Evolutionary conservation across 2,888 invertebrate species (phyloP).

Genomic region (Hypena proboscidalis): DNA sequence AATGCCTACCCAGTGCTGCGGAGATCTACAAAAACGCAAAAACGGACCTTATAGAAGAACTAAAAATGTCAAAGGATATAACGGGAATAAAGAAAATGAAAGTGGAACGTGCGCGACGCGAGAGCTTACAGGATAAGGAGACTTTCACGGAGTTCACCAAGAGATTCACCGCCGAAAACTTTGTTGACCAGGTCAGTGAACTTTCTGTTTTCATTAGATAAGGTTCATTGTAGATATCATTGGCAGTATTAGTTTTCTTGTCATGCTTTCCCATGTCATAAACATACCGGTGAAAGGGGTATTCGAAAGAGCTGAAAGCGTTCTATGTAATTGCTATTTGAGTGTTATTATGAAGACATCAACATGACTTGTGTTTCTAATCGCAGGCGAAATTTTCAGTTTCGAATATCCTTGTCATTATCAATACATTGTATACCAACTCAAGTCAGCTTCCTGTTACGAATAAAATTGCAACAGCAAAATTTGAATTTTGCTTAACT

Average conservation of each 20-base stretch:
- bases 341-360: too few species aligned
- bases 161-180: conserved; percentile 93
- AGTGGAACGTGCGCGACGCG: conserved; percentile 94
- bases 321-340: too few species aligned
- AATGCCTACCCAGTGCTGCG: conserved; percentile 87
- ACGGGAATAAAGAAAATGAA: conserved; percentile 97
- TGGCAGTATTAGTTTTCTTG: neutral
- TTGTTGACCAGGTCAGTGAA: conserved; percentile 93
- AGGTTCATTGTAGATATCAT: neutral
- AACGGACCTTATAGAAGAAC: conserved; percentile 95
- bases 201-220: conserved; percentile 32
- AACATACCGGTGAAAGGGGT: neutral
- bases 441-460: neutral
- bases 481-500: neutral
- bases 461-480: conserved; percentile 5
- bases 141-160: conserved; percentile 93
- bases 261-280: neutral
- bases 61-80: conserved; percentile 96
- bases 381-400: too few species aligned
- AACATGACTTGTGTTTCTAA: too few species aligned
- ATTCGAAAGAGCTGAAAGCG: neutral
- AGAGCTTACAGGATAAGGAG: conserved; percentile 93
- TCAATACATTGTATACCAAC: too few species aligned
- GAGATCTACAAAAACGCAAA: conserved; percentile 91
- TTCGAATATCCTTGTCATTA: too few species aligned